A percentile compares a stretch with the other conserved stretches of the same genome.
These are phyloP conservation scores for Butorides virescens DNA, from an alignment of 2,113 vertebrate genomes.

Conservation along the genomic window DNA sequence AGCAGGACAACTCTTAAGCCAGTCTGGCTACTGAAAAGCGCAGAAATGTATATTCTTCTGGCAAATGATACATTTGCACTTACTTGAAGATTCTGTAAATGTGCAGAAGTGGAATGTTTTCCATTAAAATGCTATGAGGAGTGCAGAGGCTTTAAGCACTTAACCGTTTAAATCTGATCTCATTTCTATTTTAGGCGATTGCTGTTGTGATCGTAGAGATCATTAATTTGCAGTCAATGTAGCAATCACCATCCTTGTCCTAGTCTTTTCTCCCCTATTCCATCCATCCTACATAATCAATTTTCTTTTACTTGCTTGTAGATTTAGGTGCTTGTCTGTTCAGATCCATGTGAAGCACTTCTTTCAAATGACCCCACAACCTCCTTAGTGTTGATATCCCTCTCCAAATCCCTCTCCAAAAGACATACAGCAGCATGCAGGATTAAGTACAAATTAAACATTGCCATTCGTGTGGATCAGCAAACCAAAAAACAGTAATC, in stretches of 20 bases:
- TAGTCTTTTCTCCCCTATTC: neutral
- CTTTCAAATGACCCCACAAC: neutral
- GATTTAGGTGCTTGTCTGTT: neutral
- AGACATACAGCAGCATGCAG: neutral
- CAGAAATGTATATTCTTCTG: neutral
- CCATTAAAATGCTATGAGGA: neutral
- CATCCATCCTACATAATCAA: neutral
- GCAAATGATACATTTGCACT: neutral
- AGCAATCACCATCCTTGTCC: neutral
- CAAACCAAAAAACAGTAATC: neutral
- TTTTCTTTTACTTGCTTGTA: neutral
- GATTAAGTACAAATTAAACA: neutral
- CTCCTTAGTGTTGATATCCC: neutral
- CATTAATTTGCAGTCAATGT: neutral
- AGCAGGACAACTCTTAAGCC: neutral
- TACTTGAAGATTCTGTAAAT: neutral
- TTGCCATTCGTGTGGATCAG: neutral
- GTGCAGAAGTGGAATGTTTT: neutral
- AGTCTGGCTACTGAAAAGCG: neutral
- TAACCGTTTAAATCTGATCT: neutral
- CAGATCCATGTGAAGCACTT: neutral
- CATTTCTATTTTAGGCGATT: neutral
- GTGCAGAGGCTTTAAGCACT: neutral
- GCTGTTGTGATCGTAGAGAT: neutral
- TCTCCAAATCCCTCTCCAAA: neutral